Evolutionary conservation across 2,113 vertebrate species (phyloP), one percentile per base, ranked within the genome.

Genomic region (Suncus etruscus): DNA sequence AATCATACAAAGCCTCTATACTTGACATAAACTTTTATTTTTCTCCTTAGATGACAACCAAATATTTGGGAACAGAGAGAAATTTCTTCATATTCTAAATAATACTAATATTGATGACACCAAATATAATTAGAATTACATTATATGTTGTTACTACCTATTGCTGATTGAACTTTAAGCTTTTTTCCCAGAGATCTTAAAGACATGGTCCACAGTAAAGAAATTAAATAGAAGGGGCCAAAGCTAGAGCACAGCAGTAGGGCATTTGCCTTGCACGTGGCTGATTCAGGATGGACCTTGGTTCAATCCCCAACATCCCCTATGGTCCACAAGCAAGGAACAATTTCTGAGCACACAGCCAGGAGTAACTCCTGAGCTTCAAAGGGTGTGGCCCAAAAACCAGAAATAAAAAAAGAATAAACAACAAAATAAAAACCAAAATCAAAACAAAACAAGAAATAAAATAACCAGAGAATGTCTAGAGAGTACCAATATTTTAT

Each of bases 171-270:
- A 76, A 79, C 14, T 27, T 50, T 29, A 68, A 79, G 31, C 58
- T 81, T 10, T 87, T 11, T 85, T 47, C 84, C n/a, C 39, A 51
- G 11, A 77, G 27, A 70, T 93, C 63, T 87, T 45, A 63, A 83
- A 50, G 7, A 73, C 87, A 88, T 84, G 25, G 12, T 75, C 50
- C 75, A 81, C 68, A 70, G 25, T 47, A 20, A 75, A n/a, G 24
- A 87, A 91, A 87, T 61, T 87, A 25, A 87, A 32, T 47, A 83
- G 39, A 39, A 39, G 39, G 39, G 39, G 39, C 39, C 39, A 39
- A 5, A 39, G 39, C 39, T 39, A 39, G 39, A 39, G 39, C 39
- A 39, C 39, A 39, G 39, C 39, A 39, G 39, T 39, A 39, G 39
- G 39, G 39, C 39, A 39, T 39, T 39, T 39, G 39, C 39, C 39